Conservation (phyloP, 1,140 invertebrate species). For the Meloidogyne exigua region DNA sequence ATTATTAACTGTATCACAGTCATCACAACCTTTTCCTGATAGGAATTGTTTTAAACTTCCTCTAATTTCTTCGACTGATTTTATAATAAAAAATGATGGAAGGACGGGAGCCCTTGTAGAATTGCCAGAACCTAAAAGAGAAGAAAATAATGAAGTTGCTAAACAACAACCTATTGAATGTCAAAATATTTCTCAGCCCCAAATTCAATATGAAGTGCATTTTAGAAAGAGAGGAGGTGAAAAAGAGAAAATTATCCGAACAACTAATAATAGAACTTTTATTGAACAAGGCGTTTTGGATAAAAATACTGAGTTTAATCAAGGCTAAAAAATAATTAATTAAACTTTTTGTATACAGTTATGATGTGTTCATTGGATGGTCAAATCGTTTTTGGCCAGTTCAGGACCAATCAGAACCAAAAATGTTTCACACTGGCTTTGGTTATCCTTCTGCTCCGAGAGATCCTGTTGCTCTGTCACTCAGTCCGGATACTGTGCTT, state of each 20-base stretch:
- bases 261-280: constrained; percentile 49
- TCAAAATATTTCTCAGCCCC: constrained; percentile 55
- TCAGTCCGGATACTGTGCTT: constrained; percentile 60
- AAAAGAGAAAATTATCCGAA: constrained; percentile 51
- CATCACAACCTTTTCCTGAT: constrained; percentile 59
- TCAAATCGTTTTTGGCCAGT: constrained; percentile 57
- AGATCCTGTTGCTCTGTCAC: constrained; percentile 46
- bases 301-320: constrained; percentile 57
- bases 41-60: constrained; percentile 55
- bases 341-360: constrained; percentile 38
- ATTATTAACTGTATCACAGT: constrained; percentile 58
- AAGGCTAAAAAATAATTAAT: neutral
- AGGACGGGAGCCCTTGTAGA: constrained; percentile 48
- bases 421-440: constrained; percentile 54
- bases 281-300: constrained; percentile 63
- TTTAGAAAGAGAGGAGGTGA: constrained; percentile 55
- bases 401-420: constrained; percentile 42
- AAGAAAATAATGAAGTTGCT: neutral
- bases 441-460: constrained; percentile 58
- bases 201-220: constrained; percentile 60
- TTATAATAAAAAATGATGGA: constrained; percentile 59
- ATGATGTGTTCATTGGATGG: constrained; percentile 58
- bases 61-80: constrained; percentile 48
- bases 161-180: constrained; percentile 33
- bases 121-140: constrained; percentile 28